Evolutionary conservation across 1,140 invertebrate genomes (phyloP).

Genomic region (Megalonaias nervosa): DNA sequence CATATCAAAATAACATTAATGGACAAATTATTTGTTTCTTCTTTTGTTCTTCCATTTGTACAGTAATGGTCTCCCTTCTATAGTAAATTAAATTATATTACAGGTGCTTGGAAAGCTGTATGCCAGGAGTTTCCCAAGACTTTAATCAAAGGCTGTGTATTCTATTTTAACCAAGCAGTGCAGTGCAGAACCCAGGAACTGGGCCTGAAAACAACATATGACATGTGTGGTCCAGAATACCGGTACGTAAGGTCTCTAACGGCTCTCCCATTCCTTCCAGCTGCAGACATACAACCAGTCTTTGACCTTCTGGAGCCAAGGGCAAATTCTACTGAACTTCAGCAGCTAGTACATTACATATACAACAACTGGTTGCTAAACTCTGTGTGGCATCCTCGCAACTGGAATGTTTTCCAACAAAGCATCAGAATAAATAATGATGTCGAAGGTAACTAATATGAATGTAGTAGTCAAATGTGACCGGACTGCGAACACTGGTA

Average conservation of each 20-base stretch:
- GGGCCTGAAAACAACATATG: not conserved
- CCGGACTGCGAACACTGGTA: too few relatives aligned
- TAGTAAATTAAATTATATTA: not conserved
- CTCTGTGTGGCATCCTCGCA: not conserved
- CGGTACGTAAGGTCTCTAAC: not conserved
- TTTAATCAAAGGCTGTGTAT: not conserved
- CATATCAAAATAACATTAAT: not conserved
- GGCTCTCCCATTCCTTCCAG: conserved; percentile 2
- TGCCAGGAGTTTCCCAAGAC: not conserved
- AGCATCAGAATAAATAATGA: not conserved
- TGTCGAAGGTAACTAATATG: conserved; percentile 1
- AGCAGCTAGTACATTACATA: conserved; percentile 1
- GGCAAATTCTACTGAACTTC: conserved; percentile 1
- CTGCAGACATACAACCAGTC: not conserved
- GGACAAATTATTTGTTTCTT: not conserved
- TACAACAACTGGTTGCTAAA: not conserved
- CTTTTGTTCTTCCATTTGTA: not conserved
- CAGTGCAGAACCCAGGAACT: not conserved
- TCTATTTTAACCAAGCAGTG: not conserved
- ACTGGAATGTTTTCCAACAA: not conserved
- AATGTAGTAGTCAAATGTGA: not conserved
- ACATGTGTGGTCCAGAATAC: not conserved
- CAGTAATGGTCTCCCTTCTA: not conserved
- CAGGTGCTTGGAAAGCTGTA: not conserved
- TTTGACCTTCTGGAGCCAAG: not conserved